Evolutionary conservation across 2,797 vertebrate genomes (phyloP), one percentile per base, ranked within the genome.

Genomic region (Emys orbicularis): DNA sequence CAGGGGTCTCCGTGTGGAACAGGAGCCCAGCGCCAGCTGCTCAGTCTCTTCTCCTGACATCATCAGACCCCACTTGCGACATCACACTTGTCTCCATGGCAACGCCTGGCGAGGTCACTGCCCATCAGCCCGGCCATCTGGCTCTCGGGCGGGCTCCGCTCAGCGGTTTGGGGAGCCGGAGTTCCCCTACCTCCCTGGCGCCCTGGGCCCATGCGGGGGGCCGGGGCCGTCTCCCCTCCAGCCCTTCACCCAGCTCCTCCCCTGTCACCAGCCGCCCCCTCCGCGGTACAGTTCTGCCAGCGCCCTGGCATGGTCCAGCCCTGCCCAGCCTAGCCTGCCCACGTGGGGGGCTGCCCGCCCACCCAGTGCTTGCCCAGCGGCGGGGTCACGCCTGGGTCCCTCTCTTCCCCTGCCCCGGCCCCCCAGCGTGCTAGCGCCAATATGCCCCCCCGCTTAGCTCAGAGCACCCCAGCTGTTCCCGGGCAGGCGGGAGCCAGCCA

Each of bases 391-490:
- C 16, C 34, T 8, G 15, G 18, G 34, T 21, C 8, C 61, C 61
- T 44, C 49, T 56, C 61, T 41, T 84, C 85, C 93, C 87, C 44
- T 65, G 79, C n/a, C 27, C 31, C 27, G 47, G 49, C 27, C 25
- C 41, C 80, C n/a, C 56, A 37, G 50, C 88, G 29, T 61, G 61
- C 87, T 68, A 9, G 61, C 25, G 3, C 47, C 72, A 2, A 44
- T 6, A 56, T 23, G 27, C 76, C 76, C 88, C 86, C 34, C 65
- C 3, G 3, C 19, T 90, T 96, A 93, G 95, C 98, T 95, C 8
- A 2, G 88, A 98, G 98, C 97, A 92, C 86, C 95, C 98, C 98
- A 98, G 98, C 98, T 98, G 98, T 96, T 98, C 88, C 94, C 93
- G 92, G 88, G 94, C 97, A 96, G 93, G 89, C 74, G 96, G 93